Conservation (phyloP, 2,797 vertebrate genomes). For the Lacerta agilis region DNA sequence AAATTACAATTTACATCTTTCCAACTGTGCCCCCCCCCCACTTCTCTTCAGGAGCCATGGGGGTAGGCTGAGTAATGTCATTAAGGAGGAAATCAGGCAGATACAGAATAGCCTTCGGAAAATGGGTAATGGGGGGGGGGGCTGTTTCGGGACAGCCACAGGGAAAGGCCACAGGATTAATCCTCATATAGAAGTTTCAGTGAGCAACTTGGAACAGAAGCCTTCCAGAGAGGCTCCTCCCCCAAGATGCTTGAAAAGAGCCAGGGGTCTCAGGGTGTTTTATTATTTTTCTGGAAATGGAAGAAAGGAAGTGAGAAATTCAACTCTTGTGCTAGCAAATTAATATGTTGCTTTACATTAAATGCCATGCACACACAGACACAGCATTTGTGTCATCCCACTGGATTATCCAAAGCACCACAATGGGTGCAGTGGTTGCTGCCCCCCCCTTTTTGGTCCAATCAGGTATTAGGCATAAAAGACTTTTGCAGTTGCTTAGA, state of each 20-base stretch:
- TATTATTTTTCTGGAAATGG: not conserved
- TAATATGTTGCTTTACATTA: not conserved
- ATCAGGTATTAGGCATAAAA: not conserved
- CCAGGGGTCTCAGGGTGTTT: not conserved
- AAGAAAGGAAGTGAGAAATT: not conserved
- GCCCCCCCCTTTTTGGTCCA: not conserved
- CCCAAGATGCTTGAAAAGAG: not conserved
- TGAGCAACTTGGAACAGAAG: not conserved
- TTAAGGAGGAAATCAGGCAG: not conserved
- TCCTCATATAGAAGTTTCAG: not conserved
- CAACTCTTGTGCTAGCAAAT: not conserved
- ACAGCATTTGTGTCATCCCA: not conserved
- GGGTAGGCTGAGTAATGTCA: not conserved
- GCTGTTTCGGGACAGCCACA: not conserved
- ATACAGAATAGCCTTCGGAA: not conserved
- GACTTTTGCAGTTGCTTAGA: not conserved
- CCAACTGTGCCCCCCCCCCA: not conserved
- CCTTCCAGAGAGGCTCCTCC: not conserved
- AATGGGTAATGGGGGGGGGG: not conserved
- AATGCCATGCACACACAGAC: not conserved
- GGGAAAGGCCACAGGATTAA: not conserved
- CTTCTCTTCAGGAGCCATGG: too few relatives aligned
- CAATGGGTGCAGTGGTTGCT: not conserved
- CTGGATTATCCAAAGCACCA: not conserved
- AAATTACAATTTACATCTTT: conserved; percentile 24